Conservation (phyloP, 2,888 invertebrate genomes). For the Linnaemya vulpina region DNA sequence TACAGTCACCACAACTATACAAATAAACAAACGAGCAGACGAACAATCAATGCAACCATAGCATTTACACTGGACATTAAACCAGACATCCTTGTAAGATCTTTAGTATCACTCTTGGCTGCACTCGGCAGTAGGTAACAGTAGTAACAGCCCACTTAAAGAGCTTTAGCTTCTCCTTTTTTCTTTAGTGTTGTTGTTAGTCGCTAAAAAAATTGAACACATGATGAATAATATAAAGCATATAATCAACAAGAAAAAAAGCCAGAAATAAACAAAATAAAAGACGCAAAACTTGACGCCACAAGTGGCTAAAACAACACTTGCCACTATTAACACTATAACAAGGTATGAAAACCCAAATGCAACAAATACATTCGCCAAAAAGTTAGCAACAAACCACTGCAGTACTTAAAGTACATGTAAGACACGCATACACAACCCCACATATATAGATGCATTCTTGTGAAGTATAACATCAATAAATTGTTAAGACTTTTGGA, state of each 20-base stretch:
- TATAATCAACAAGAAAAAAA: conserved; percentile 71
- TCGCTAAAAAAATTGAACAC: conserved; percentile 34
- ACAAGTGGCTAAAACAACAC: conserved; percentile 82
- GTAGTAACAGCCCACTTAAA: conserved; percentile 55
- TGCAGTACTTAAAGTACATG: conserved; percentile 26
- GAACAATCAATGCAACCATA: conserved; percentile 32
- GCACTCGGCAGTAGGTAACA: conserved; percentile 60
- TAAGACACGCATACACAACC: background rate
- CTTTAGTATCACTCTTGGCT: conserved; percentile 30
- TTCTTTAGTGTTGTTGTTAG: conserved; percentile 10
- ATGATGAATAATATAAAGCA: conserved; percentile 65
- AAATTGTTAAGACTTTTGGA: conserved; percentile 62
- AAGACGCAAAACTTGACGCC: conserved; percentile 81
- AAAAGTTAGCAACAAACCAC: conserved; percentile 65
- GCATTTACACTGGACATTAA: conserved; percentile 32
- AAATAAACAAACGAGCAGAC: conserved; percentile 3
- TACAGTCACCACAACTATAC: conserved; percentile 57
- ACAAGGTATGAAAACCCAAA: conserved; percentile 60
- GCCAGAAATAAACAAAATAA: conserved; percentile 17
- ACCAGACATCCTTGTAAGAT: conserved; percentile 38
- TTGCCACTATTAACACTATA: conserved; percentile 75
- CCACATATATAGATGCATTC: background rate
- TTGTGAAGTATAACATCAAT: conserved; percentile 20
- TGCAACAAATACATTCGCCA: conserved; percentile 41
- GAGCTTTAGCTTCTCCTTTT: conserved; percentile 62